Base-by-base conservation (phyloP, 2,113 vertebrate genomes). In the Halichoerus grypus region DNA sequence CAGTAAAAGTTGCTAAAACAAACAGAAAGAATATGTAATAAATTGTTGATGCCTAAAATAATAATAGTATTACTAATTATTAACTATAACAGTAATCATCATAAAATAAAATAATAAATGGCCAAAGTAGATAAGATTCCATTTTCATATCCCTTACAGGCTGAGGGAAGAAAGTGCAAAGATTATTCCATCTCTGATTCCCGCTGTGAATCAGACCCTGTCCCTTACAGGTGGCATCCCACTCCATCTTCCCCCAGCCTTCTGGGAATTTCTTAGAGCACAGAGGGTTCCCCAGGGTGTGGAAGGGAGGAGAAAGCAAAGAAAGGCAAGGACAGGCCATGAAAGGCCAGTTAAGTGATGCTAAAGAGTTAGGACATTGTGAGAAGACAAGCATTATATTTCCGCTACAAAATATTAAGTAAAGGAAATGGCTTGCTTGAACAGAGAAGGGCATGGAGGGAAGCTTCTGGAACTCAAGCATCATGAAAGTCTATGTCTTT, bases 181-280 rank as follows among this genome's bases (percentile, higher is more conserved):
- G 33, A 71, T 4, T 7, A 6, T 4, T 1, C 26, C 13, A 0
- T 1, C 12, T 9, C 14, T 33, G 28, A 28, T 21, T 39, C 51
- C n/a, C 18, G 1, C 19, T 39, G 5, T 36, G 26, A 46, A 19
- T 65, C 46, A 55, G 33, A 90, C 14, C 19, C 49, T 46, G 11
- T 36, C 31, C 26, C 51, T 65, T 31, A 26, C 4, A 19, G 28
- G 1, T 5, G 26, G 2, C 42, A 28, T 12, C 57, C 19, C 31
- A 12, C n/a, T 49, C 9, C 18, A n/a, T 33, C 65, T 11, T 74
- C 26, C 12, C 14, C 42, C 22, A 22, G 15, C 8, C 22, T 61
- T 16, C 71, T 31, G 51, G 22, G 18, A 18, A 36, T 39, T 18
- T 28, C 36, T 74, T 22, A 10, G 16, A 16, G 74, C 33, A 2